These are phyloP conservation scores for Dufourea novaeangliae DNA, from an alignment of 1,140 invertebrate species.

Conservation along the genomic window DNA sequence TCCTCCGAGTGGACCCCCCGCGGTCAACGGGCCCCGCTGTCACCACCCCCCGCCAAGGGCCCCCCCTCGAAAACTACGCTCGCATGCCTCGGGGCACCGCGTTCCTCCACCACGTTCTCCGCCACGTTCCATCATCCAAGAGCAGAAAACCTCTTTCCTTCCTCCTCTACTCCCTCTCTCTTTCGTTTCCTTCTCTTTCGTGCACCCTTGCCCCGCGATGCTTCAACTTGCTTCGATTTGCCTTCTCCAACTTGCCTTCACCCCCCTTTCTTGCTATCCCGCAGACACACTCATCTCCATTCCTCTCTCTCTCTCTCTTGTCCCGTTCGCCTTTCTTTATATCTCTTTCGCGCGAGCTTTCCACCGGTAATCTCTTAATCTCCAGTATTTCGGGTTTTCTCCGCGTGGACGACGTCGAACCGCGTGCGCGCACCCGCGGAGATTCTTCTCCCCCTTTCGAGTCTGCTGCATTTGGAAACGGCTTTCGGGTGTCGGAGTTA, in stretches of 20 bases:
- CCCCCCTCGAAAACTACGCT: conserved; percentile 58
- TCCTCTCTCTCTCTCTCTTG: not conserved
- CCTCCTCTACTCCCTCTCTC: not conserved
- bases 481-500: no score
- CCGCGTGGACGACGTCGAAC: not conserved
- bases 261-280: not conserved
- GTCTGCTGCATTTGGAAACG: no score
- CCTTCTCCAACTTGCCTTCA: no score
- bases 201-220: not conserved
- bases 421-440: not conserved
- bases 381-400: conserved; percentile 43
- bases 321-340: conserved; percentile 12
- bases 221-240: conserved; percentile 25
- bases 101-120: conserved; percentile 55
- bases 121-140: conserved; percentile 66
- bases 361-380: conserved; percentile 63
- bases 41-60: conserved; percentile 80
- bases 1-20: conserved; percentile 75
- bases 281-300: no score
- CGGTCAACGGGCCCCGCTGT: conserved; percentile 73
- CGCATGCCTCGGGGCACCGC: conserved; percentile 60
- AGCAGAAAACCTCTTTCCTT: conserved; percentile 28
- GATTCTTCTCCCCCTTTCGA: no score
- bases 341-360: conserved; percentile 57
- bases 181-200: conserved; percentile 8